Conservation (phyloP, 2,113 vertebrate genomes). For the Psettodes erumei region DNA sequence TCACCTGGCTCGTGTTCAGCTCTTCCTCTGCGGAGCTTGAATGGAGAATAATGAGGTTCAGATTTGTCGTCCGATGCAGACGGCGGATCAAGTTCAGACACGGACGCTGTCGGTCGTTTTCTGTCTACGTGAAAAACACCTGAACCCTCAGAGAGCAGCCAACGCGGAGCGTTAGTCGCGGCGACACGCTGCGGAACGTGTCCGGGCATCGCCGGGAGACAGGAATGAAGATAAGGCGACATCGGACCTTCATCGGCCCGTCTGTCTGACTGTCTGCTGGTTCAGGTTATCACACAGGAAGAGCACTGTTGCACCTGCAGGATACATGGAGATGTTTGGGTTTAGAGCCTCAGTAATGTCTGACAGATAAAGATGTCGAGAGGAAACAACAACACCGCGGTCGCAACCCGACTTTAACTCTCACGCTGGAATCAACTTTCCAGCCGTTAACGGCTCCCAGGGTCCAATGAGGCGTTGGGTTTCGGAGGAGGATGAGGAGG, state of each 20-base stretch:
- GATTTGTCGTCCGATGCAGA: not conserved
- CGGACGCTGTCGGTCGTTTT: not conserved
- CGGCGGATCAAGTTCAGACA: slow-evolving; percentile 8
- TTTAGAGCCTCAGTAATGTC: slow-evolving; percentile 18
- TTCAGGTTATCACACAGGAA: slow-evolving; percentile 32
- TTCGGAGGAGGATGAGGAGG: too few species aligned
- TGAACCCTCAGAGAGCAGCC: not conserved
- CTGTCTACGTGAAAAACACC: not conserved
- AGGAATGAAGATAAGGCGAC: slow-evolving; percentile 58
- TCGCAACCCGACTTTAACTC: not conserved
- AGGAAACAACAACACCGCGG: not conserved
- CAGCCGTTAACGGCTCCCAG: not conserved
- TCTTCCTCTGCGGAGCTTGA: not conserved
- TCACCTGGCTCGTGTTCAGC: not conserved
- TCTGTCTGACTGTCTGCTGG: slow-evolving; percentile 24
- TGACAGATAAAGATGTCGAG: slow-evolving; percentile 7
- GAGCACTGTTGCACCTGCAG: slow-evolving; percentile 53
- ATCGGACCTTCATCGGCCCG: slow-evolving; percentile 14
- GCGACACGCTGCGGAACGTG: slow-evolving; percentile 27
- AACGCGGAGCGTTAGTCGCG: not conserved
- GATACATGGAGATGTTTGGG: slow-evolving; percentile 59
- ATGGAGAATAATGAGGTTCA: slow-evolving; percentile 1
- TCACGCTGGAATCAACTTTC: not conserved
- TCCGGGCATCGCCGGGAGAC: slow-evolving; percentile 38
- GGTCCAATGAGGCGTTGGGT: not conserved